Evolutionary conservation across 1,140 invertebrate species (phyloP).

Genomic region (Euwallacea fornicatus): DNA sequence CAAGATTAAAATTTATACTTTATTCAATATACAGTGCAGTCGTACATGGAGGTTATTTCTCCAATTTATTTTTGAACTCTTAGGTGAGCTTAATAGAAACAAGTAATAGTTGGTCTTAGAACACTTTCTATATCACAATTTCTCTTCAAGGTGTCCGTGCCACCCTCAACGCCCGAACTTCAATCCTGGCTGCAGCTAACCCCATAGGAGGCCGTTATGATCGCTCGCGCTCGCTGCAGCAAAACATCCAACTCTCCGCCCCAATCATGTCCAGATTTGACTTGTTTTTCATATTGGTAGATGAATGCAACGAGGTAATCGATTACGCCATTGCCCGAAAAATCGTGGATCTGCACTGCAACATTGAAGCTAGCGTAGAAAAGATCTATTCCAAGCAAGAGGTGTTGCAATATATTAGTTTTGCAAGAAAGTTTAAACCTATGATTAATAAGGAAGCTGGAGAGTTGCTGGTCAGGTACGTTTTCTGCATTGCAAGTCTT

Average conservation of each 20-base stretch:
- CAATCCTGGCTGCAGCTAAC: conserved; percentile 97
- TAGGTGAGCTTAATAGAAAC: too few relatives aligned
- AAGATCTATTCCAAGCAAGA: conserved; percentile 79
- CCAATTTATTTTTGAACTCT: background rate
- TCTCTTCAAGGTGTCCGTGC: conserved; percentile 79
- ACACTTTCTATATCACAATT: background rate
- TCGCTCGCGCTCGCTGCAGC: conserved; percentile 88
- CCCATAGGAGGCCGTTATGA: conserved; percentile 97
- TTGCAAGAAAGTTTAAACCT: conserved; percentile 96
- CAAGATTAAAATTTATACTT: background rate
- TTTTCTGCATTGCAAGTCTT: background rate
- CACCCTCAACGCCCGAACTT: conserved; percentile 96
- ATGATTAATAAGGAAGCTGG: conserved; percentile 82
- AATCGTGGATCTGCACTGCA: conserved; percentile 93
- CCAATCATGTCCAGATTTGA: conserved; percentile 99
- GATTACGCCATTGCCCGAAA: conserved; percentile 96
- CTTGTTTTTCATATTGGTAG: conserved; percentile 96
- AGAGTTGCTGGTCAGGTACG: conserved; percentile 75
- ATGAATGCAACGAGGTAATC: conserved; percentile 91
- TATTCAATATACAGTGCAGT: background rate
- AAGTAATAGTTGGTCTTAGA: too few relatives aligned
- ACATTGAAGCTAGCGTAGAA: conserved; percentile 74
- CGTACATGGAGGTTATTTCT: background rate
- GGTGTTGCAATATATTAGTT: conserved; percentile 92
- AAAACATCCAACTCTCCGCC: conserved; percentile 91